Evolutionary conservation across 2,113 vertebrate species (phyloP), one percentile per base, ranked within the genome.

Genomic region (Xenopus laevis): DNA sequence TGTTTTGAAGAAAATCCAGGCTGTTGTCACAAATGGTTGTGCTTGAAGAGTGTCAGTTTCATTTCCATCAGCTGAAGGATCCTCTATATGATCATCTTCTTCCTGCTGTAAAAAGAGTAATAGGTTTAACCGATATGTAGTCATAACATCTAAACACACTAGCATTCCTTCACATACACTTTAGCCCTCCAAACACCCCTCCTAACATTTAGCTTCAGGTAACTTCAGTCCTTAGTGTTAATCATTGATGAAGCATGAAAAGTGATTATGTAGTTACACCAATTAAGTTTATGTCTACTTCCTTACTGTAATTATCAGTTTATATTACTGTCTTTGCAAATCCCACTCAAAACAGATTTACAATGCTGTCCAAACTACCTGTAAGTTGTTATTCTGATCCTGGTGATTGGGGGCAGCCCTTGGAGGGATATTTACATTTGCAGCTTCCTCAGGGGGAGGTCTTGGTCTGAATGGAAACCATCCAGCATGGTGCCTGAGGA

Each of bases 1-100:
- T 2, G 94, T 89, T 86, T 96, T 98, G 78, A 98, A 95, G 77
- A 99, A 96, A 0, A 97, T 81, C 95, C 95, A 99, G 0, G 86
- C 88, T 0, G 93, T 97, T 91, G 91, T 94, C 80, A 92, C 33
- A 0, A 92, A 16, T 0, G 94, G 93, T 27, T 89, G 88, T 40
- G 81, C 78, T 52, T 87, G 80, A n/a, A 86, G 67, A 57, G 83
- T 68, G 86, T 87, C 61, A 87, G 86, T 47, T 64, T 52, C 7
- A 0, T 80, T 68, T 13, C 74, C 72, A 0, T 83, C 60, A 30
- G 78, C 74, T 40, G 80, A 7, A 0, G 4, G 68, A 71, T 76
- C 84, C 0, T 79, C 55, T 52, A 80, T 84, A 0, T 23, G 55
- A 15, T 71, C 86, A 0, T 83, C 78, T 63, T 71, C 87, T 40